Evolutionary conservation across 2,113 vertebrate species (phyloP).

Genomic region (Arothron firmamentum): DNA sequence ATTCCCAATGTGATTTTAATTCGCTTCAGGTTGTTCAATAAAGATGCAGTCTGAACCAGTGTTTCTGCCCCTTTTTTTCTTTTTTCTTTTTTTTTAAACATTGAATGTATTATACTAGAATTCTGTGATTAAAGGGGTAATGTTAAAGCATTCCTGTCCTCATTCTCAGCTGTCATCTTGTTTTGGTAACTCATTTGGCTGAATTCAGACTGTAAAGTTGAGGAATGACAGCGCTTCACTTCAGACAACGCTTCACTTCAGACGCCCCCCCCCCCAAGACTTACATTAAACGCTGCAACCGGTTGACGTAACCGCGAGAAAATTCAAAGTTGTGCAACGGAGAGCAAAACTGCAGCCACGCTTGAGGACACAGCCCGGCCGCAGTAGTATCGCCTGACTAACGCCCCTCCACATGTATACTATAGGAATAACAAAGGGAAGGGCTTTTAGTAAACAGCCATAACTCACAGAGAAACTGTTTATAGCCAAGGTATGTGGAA

Average conservation of each 20-base stretch:
- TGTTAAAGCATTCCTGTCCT: too few relatives aligned
- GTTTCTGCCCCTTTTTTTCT: background rate
- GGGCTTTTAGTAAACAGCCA: constrained; percentile 70
- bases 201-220: too few relatives aligned
- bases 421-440: constrained; percentile 61
- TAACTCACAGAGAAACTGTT: constrained; percentile 69
- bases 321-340: constrained; percentile 26
- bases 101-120: background rate
- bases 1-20: constrained; percentile 33
- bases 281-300: constrained; percentile 20
- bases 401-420: constrained; percentile 40
- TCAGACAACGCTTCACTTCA: constrained; percentile 7
- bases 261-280: too few relatives aligned
- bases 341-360: background rate
- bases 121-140: too few relatives aligned
- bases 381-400: constrained; percentile 44
- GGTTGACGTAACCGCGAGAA: constrained; percentile 23
- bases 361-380: constrained; percentile 16
- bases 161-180: too few relatives aligned
- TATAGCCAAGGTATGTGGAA: constrained; percentile 62
- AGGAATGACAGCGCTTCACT: background rate
- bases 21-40: constrained; percentile 56
- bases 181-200: too few relatives aligned
- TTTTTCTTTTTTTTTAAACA: background rate
- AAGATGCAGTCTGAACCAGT: constrained; percentile 34